Conservation (phyloP, 2,888 invertebrate species). For the Drepanosiphum platanoidis region DNA sequence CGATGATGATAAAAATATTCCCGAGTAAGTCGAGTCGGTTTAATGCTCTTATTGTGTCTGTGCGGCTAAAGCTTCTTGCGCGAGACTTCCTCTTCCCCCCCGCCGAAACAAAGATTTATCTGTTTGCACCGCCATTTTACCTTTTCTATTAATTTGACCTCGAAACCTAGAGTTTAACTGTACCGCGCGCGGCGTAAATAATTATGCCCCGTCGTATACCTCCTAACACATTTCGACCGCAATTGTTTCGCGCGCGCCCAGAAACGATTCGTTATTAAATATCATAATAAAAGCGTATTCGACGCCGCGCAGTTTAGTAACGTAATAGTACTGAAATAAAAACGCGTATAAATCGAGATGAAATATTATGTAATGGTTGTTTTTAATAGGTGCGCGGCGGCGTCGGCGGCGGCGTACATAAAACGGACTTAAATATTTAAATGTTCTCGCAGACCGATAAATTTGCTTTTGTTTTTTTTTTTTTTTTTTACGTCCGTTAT, state of each 20-base stretch:
- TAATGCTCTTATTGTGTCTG: not conserved
- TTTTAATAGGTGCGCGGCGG: too few relatives aligned
- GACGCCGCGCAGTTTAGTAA: too few relatives aligned
- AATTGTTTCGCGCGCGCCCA: not conserved
- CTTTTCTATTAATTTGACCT: slow-evolving; percentile 9
- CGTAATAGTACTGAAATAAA: too few relatives aligned
- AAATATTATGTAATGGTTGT: too few relatives aligned
- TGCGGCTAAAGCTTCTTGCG: not conserved
- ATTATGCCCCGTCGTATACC: not conserved
- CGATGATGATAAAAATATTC: not conserved
- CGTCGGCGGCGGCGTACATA: too few relatives aligned
- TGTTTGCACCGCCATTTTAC: not conserved
- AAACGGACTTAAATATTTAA: too few relatives aligned
- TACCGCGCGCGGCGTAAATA: not conserved
- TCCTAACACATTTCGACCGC: not conserved
- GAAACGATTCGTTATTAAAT: too few relatives aligned
- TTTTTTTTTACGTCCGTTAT: too few relatives aligned
- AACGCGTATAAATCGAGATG: too few relatives aligned
- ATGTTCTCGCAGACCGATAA: too few relatives aligned
- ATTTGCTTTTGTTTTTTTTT: too few relatives aligned
- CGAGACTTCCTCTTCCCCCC: not conserved
- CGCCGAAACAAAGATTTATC: not conserved
- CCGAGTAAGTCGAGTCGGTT: not conserved
- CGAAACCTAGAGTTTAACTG: not conserved
- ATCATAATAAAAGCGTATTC: too few relatives aligned